Evolutionary conservation across 2,113 vertebrate species (phyloP).

Genomic region (Hemibates koningsi): DNA sequence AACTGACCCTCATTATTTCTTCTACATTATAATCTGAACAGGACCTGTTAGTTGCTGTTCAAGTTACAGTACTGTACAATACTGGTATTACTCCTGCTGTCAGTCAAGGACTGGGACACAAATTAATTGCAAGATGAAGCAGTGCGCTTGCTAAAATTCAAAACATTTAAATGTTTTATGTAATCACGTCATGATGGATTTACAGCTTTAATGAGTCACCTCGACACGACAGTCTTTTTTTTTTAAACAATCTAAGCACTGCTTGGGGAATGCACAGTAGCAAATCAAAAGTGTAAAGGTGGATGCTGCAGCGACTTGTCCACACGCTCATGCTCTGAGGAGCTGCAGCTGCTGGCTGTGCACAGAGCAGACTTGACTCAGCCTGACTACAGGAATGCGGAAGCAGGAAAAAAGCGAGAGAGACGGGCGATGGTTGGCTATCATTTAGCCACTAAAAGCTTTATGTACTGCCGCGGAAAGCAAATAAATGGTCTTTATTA

Average conservation of each 20-base stretch:
- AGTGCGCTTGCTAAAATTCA: not conserved
- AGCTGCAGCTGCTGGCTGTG: not conserved
- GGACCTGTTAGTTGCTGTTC: not conserved
- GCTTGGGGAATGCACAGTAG: too few species aligned
- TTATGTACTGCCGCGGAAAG: not conserved
- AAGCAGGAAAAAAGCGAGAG: conserved; percentile 10
- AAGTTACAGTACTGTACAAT: not conserved
- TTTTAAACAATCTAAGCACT: not conserved
- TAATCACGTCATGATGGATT: not conserved
- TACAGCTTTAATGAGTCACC: not conserved
- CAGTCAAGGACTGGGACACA: not conserved
- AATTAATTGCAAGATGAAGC: not conserved
- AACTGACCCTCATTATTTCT: not conserved
- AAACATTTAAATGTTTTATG: not conserved
- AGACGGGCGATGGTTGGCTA: not conserved
- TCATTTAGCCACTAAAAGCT: not conserved
- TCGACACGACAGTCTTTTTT: rapidly evolving
- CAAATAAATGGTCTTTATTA: not conserved
- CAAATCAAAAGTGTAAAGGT: not conserved
- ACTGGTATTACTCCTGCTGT: not conserved
- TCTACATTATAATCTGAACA: not conserved
- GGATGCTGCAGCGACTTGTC: conserved; percentile 25
- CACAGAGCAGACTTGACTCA: conserved; percentile 37
- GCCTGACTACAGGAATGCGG: conserved; percentile 60
- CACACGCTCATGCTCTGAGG: not conserved